Conservation (phyloP, 2,113 vertebrate genomes). For the Puffinus mauretanicus region DNA sequence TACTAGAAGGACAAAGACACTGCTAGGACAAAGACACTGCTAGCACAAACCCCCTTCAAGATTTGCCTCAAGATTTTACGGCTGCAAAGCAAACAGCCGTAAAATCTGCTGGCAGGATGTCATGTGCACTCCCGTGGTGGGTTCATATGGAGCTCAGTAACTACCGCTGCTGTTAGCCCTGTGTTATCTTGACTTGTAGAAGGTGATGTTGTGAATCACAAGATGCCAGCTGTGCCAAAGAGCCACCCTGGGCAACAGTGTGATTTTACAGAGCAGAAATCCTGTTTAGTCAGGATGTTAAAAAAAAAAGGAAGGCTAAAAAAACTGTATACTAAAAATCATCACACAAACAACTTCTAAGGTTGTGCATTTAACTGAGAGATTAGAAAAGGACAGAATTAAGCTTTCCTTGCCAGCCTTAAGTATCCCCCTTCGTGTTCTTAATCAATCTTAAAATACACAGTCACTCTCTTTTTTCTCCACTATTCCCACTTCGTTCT, state of each 20-base stretch:
- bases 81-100: neutral
- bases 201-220: neutral
- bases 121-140: fast-evolving
- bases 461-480: neutral
- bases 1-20: neutral
- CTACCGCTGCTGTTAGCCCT: neutral
- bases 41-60: neutral
- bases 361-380: neutral
- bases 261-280: neutral
- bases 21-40: neutral
- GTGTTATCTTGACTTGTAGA: neutral
- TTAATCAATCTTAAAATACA: neutral
- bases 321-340: neutral
- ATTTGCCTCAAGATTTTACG: neutral
- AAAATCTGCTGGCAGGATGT: neutral
- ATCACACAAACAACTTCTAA: neutral
- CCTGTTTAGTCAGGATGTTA: neutral
- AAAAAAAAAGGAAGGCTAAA: neutral
- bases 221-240: neutral
- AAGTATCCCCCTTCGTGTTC: neutral
- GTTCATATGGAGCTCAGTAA: neutral
- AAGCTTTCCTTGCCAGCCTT: neutral
- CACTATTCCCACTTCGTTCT: neutral
- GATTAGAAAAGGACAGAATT: neutral
- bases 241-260: neutral